Percentiles rank a stretch among this genome's conserved stretches.
Conservation (phyloP, 1,140 invertebrate species). For the Phocides pigmalion region DNA sequence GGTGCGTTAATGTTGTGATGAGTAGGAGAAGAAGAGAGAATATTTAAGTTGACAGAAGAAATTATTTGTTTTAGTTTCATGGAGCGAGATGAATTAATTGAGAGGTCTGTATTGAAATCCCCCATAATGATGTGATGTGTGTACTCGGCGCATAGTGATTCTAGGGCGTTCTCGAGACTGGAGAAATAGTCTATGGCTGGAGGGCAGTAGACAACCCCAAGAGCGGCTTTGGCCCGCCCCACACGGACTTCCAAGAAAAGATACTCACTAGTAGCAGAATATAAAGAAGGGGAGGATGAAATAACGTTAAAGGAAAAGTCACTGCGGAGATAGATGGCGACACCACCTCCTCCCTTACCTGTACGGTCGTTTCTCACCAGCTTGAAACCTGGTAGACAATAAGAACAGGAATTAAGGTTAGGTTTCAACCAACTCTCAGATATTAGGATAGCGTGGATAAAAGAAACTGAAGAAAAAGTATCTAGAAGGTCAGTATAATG, state of each 20-base stretch:
- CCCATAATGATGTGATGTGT: slow-evolving; percentile 39
- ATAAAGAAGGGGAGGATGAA: slow-evolving; percentile 22
- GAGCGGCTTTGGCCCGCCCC: slow-evolving; percentile 18
- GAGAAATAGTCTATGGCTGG: slow-evolving; percentile 38
- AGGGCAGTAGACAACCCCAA: slow-evolving; percentile 40
- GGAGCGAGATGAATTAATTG: slow-evolving; percentile 17
- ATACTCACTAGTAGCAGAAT: slow-evolving; percentile 32
- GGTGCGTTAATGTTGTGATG: not conserved
- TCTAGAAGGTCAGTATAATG: slow-evolving; percentile 13
- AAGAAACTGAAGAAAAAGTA: not conserved
- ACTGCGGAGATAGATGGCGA: slow-evolving; percentile 29
- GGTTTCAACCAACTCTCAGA: slow-evolving; percentile 25
- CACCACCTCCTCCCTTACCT: slow-evolving; percentile 21
- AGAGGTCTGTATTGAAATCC: slow-evolving; percentile 41
- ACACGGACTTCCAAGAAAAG: slow-evolving; percentile 38
- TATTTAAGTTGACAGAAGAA: not conserved
- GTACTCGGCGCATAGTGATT: slow-evolving; percentile 30
- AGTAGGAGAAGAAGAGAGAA: slow-evolving; percentile 21
- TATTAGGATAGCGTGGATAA: slow-evolving; percentile 12
- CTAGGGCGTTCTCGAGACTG: slow-evolving; percentile 33
- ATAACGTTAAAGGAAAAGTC: slow-evolving; percentile 20
- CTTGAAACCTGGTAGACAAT: slow-evolving; percentile 31
- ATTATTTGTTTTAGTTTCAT: not conserved
- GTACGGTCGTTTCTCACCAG: slow-evolving; percentile 37
- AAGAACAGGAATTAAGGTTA: not conserved